Evolutionary conservation across 2,797 vertebrate genomes (phyloP), one percentile per base, ranked within the genome.

Genomic region (Poeciliopsis gracilis): DNA sequence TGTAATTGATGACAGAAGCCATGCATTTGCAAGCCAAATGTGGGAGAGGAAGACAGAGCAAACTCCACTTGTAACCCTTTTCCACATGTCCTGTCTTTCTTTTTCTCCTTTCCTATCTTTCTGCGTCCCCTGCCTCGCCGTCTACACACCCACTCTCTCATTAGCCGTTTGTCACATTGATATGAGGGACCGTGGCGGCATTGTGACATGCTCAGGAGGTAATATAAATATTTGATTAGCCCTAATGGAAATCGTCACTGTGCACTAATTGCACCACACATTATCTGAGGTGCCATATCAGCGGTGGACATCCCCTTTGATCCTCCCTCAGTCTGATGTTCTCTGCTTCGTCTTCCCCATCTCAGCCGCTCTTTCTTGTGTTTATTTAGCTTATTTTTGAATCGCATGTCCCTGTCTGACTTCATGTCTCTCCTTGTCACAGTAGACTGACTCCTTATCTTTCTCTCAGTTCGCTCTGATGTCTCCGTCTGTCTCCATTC

Each of bases 221-320:
- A 96, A 95, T 93, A 99, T 99, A 99, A 99, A 99, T 99, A 99
- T 99, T 99, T 99, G 97, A 99, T 99, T 96, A 98, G 96, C 95
- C 94, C 93, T 99, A 99, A 99, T 99, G 98, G 97, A 97, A 99
- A 98, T 99, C 97, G 97, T 98, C 97, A 97, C 96, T 96, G 96
- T 92, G 94, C 92, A 94, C 97, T 99, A 98, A 99, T 99, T 98
- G 97, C 96, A 94, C 96, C 95, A 96, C 98, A 97, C 82, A 96
- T 97, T 98, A 98, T 97, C 97, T 97, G 96, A 93, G 91, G 90
- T 85, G 93, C 93, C 88, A 84, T 97, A 96, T 96, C 96, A 96
- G 94, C 93, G 90, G 92, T 85, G 80, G 95, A 96, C 94, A 75
- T 90, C 95, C 96, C 95, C 96, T 96, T 96, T 95, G 96, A 95